Conservation (phyloP, 2,113 vertebrate genomes). For the Oxyruncus cristatus region DNA sequence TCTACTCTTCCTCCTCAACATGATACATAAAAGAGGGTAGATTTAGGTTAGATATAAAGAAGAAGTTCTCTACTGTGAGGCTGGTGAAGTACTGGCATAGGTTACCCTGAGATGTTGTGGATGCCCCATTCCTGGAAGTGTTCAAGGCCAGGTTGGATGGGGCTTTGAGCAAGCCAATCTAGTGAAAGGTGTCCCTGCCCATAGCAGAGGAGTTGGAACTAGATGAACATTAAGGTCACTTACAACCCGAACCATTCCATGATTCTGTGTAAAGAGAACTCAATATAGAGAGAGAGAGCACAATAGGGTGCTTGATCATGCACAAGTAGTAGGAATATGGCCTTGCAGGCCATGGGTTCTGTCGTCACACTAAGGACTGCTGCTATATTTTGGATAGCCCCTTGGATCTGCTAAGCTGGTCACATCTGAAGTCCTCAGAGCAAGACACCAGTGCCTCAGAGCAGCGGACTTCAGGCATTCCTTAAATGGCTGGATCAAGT, state of each 20-base stretch:
- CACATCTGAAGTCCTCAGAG: neutral
- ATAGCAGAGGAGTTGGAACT: neutral
- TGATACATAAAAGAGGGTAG: neutral
- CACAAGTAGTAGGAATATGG: neutral
- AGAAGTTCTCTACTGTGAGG: neutral
- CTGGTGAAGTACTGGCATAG: neutral
- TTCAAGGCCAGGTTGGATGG: neutral
- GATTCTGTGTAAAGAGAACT: neutral
- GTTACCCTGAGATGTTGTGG: neutral
- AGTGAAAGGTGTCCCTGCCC: neutral
- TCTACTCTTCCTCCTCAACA: neutral
- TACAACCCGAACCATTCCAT: neutral
- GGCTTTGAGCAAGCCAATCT: neutral
- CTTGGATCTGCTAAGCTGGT: neutral
- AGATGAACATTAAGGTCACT: neutral
- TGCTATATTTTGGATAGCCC: neutral
- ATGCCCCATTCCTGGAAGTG: neutral
- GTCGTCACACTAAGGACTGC: neutral
- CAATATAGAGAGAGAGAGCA: neutral
- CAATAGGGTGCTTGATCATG: neutral
- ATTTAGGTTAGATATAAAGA: neutral
- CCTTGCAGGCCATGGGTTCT: neutral
- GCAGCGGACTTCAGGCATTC: neutral
- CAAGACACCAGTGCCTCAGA: neutral
- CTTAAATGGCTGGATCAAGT: neutral